phyloP scores from a whole-genome alignment of 2,888 invertebrate genomes.

The Eristalis intricaria region DNA sequence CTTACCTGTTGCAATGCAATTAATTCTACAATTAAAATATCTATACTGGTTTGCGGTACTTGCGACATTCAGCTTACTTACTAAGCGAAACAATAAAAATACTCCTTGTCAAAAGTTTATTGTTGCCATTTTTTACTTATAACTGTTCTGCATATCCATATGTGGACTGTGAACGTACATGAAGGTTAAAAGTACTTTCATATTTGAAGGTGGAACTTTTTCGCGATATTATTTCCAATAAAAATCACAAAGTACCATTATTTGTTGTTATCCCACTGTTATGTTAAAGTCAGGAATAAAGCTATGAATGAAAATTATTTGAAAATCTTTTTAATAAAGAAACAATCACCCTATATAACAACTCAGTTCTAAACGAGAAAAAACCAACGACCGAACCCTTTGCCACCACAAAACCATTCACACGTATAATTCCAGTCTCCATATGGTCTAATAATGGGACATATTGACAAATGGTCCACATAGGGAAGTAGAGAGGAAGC shows the following conservation, averaged over 20 bases:
- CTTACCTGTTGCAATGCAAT: too few species aligned
- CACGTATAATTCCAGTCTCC: constrained; percentile 38
- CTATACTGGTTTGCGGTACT: too few species aligned
- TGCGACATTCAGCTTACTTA: too few species aligned
- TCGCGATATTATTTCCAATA: not conserved
- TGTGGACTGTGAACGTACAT: too few species aligned
- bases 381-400: constrained; percentile 14
- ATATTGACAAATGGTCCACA: constrained; percentile 51
- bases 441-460: constrained; percentile 52
- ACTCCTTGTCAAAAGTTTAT: too few species aligned
- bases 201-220: too few species aligned
- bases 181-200: too few species aligned
- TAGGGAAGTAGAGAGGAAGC: constrained; percentile 22
- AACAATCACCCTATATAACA: constrained; percentile 22
- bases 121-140: too few species aligned
- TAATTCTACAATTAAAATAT: too few species aligned
- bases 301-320: not conserved
- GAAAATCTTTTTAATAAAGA: not conserved
- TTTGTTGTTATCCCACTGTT: not conserved
- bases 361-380: not conserved
- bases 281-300: not conserved
- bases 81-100: too few species aligned
- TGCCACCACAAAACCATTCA: constrained; percentile 40
- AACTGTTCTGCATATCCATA: too few species aligned
- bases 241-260: not conserved